Evolutionary conservation across 2,113 vertebrate genomes (phyloP).

Genomic region (Emydocephalus ijimae): DNA sequence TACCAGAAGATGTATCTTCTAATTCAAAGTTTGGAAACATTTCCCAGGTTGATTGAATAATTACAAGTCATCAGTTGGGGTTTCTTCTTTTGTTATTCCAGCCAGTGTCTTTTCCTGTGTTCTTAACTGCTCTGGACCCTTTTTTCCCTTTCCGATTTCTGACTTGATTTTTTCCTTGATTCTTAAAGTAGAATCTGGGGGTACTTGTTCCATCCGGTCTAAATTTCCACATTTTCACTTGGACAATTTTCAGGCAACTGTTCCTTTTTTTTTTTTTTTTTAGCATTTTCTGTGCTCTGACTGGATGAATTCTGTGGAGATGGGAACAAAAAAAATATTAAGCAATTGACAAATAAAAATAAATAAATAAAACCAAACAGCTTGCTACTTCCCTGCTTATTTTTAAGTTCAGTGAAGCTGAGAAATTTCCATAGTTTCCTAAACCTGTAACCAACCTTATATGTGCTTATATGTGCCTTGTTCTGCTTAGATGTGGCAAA

Average conservation of each 20-base stretch:
- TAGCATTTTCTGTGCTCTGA: background rate
- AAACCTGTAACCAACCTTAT: background rate
- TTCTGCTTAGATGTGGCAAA: background rate
- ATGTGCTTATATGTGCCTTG: background rate
- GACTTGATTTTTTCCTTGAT: background rate
- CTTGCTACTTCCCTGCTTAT: background rate
- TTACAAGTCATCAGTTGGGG: no score
- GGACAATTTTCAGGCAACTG: background rate
- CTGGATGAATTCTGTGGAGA: background rate
- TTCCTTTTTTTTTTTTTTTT: background rate
- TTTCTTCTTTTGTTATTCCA: no score
- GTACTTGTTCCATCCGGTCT: background rate
- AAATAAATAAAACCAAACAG: background rate
- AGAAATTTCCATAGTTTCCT: background rate
- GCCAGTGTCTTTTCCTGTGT: background rate
- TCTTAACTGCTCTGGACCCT: background rate
- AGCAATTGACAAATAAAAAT: no score
- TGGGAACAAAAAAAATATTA: background rate
- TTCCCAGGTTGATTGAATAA: no score
- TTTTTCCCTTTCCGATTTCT: background rate
- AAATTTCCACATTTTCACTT: background rate
- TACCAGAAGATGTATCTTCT: no score
- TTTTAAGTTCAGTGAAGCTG: background rate
- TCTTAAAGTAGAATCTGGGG: background rate
- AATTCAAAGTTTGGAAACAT: no score